Evolutionary conservation across 2,113 vertebrate species (phyloP), one percentile per base, ranked within the genome.

Genomic region (Abramis brama): DNA sequence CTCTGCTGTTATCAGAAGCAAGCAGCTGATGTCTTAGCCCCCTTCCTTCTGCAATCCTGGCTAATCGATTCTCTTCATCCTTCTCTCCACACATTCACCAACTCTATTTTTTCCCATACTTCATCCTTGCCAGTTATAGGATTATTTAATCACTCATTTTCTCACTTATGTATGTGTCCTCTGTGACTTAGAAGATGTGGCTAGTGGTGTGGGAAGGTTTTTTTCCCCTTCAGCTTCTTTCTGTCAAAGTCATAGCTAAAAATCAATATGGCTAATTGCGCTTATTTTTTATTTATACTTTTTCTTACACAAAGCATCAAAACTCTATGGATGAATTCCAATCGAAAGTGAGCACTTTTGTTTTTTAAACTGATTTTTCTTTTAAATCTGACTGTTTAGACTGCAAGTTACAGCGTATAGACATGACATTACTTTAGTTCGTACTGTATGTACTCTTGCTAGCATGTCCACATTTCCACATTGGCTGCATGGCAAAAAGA

Each of bases 1-100:
- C 85, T 86, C 45, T 39, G 85, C 85, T 86, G 85, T 86, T 86
- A 86, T 86, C 85, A 86, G 85, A 82, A 74, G 70, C 79, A 60
- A 82, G 57, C 85, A 86, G 85, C 85, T 86, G 85, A 86, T 86
- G 45, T 86, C 85, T 86, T 86, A 86, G 74, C 70, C 62, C 75
- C 70, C 33, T 81, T 82, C 62, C 74, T 82, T 86, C 60, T 36
- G 79, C 85, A 82, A 59, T 62, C 79, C 79, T 30, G 4, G 30
- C 85, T 86, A 86, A 86, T 86, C 79, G 79, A 86, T 86, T 86
- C 60, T 83, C 85, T 43, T 68, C 71, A 57, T 77, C 85, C 79
- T 55, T 75, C 59, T 76, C 60, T 82, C 60, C 79, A 68, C 47
- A 66, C 60, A 82, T 82, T 86, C 70, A 82, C 68, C 78, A 81